phyloP scores from a whole-genome alignment of 2,797 vertebrate species.

The Urophycis tenuis region DNA sequence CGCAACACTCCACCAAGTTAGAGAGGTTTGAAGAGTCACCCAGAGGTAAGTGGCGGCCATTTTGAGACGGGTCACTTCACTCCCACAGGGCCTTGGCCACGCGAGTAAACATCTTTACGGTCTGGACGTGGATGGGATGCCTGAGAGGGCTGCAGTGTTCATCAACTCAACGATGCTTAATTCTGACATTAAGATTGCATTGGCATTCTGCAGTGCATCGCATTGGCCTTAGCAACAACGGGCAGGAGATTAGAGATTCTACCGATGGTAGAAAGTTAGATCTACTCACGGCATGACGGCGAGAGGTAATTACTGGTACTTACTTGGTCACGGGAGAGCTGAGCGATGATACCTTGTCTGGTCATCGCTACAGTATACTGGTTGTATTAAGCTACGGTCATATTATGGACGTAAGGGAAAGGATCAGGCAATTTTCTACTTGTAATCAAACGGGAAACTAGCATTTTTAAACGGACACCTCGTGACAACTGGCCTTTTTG shows the following conservation, averaged over 20 bases:
- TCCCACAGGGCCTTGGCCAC: neutral
- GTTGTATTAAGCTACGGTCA: neutral
- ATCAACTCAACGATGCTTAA: neutral
- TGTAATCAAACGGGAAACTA: no score
- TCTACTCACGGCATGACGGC: neutral
- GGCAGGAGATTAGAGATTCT: neutral
- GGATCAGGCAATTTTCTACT: no score
- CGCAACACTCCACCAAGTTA: slow-evolving; percentile 44
- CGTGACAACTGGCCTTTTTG: neutral
- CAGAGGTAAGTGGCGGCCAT: slow-evolving; percentile 11
- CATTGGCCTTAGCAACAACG: no score
- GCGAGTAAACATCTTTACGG: neutral
- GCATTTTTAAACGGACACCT: neutral
- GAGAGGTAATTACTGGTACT: neutral
- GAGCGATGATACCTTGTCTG: neutral
- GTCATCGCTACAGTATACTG: neutral
- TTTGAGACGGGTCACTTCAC: neutral
- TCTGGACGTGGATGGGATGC: neutral
- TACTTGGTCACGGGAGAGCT: neutral
- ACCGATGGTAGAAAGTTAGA: neutral
- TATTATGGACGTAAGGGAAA: neutral
- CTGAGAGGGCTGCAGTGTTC: neutral
- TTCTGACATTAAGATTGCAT: no score
- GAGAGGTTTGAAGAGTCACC: slow-evolving; percentile 42
- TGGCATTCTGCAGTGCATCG: no score